These are phyloP conservation scores for Butastur rufipennis DNA, from an alignment of 2,113 vertebrate genomes.

Conservation along the genomic window DNA sequence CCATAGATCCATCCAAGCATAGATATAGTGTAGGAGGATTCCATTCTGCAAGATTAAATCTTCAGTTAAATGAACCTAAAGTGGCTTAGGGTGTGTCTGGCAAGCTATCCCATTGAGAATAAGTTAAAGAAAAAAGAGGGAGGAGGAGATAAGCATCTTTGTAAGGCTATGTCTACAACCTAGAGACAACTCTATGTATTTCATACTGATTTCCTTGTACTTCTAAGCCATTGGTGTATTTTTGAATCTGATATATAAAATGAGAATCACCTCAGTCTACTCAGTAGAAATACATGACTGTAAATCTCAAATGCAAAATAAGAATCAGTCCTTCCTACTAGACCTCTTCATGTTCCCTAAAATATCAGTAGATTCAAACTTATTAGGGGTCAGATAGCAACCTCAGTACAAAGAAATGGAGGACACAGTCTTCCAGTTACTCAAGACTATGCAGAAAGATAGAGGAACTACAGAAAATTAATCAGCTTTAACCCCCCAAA, in stretches of 20 bases:
- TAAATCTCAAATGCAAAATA: neutral
- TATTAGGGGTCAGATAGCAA: neutral
- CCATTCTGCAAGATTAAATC: constrained; percentile 56
- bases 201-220: neutral
- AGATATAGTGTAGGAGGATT: constrained; percentile 4
- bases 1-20: constrained; percentile 21
- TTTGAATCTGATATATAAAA: neutral
- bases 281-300: neutral
- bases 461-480: neutral
- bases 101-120: neutral
- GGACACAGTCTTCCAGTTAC: neutral
- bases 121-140: neutral
- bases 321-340: neutral
- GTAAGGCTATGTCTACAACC: neutral
- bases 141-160: neutral
- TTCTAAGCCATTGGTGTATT: neutral
- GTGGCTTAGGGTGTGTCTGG: neutral
- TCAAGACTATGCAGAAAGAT: neutral
- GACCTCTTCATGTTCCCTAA: neutral
- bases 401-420: neutral
- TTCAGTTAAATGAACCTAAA: constrained; percentile 50
- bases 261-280: neutral
- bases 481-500: neutral
- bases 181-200: neutral
- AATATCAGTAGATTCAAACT: neutral